phyloP scores from a whole-genome alignment of 2,797 vertebrate genomes.

The Chrysocyon brachyurus region DNA sequence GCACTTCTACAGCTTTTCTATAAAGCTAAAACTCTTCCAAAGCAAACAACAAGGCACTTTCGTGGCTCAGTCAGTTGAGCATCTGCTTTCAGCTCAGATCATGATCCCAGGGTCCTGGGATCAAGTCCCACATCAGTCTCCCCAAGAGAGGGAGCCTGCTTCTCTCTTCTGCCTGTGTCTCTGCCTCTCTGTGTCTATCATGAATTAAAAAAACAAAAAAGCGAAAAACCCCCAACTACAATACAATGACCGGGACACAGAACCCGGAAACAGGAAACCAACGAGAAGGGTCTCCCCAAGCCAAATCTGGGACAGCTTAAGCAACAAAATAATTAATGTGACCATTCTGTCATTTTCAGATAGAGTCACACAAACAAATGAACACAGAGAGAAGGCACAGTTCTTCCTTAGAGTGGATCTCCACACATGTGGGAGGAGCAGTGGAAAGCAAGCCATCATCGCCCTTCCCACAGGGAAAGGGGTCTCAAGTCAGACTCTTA shows the following conservation, averaged over 20 bases:
- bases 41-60: not conserved
- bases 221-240: not conserved
- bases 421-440: accelerated
- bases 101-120: no score
- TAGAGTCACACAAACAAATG: not conserved
- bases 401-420: not conserved
- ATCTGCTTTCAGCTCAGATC: no score
- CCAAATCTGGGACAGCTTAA: not conserved
- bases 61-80: no score
- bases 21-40: not conserved
- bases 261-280: not conserved
- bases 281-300: not conserved
- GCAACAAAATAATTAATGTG: not conserved
- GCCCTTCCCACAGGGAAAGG: not conserved
- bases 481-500: not conserved
- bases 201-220: no score
- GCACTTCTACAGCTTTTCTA: not conserved
- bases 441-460: not conserved
- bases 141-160: no score
- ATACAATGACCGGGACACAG: not conserved
- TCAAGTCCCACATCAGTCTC: no score
- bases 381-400: not conserved
- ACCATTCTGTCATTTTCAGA: not conserved
- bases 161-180: no score
- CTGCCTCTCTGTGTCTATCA: no score